A percentile compares a stretch with the other conserved stretches of the same genome.
Evolutionary conservation across 2,888 invertebrate genomes (phyloP).

Genomic region (Muscina levida): DNA sequence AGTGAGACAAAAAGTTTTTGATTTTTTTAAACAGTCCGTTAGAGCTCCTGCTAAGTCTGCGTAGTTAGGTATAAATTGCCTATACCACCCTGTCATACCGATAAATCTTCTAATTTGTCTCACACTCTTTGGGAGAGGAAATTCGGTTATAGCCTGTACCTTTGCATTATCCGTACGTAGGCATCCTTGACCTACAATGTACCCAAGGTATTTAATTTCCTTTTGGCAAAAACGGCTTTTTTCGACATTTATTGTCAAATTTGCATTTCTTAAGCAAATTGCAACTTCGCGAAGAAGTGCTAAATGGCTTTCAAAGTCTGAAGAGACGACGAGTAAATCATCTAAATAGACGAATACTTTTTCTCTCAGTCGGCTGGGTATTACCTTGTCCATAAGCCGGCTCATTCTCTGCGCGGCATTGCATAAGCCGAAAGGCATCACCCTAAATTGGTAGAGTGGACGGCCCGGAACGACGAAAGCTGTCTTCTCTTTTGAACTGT

Average conservation of each 20-base stretch:
- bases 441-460: no score
- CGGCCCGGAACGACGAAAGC: no score
- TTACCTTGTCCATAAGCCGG: conserved; percentile 46
- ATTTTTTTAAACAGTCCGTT: conserved; percentile 18
- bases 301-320: conserved; percentile 41
- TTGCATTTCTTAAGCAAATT: conserved; percentile 9
- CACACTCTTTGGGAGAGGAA: conserved; percentile 22
- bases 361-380: conserved; percentile 30
- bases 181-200: conserved; percentile 36
- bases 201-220: conserved; percentile 41
- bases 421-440: background rate
- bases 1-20: conserved; percentile 15
- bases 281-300: conserved; percentile 24
- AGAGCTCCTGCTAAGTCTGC: conserved; percentile 8
- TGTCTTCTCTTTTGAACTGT: no score
- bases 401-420: conserved; percentile 45
- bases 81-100: no score
- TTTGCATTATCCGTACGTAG: conserved; percentile 12
- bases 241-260: conserved; percentile 43
- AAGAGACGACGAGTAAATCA: conserved; percentile 22
- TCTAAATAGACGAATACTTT: conserved; percentile 35
- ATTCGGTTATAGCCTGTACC: conserved; percentile 21
- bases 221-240: conserved; percentile 44
- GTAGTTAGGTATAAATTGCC: conserved; percentile 45
- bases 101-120: conserved; percentile 37